Evolutionary conservation across 2,113 vertebrate genomes (phyloP).

Genomic region (Heterochromis multidens): DNA sequence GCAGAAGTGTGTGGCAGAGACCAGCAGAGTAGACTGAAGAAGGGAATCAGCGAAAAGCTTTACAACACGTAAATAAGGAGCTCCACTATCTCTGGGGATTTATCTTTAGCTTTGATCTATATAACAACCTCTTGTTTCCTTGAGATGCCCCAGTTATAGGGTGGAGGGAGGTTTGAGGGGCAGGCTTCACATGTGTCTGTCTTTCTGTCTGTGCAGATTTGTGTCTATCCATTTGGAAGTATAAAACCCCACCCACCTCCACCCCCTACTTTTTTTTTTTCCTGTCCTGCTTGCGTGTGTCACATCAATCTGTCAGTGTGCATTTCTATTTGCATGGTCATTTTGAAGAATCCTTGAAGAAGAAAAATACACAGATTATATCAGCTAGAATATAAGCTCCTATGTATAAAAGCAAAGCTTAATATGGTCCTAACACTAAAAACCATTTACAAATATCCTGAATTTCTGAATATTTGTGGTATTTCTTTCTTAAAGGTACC

Average conservation of each 20-base stretch:
- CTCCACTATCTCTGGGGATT: slow-evolving; percentile 35
- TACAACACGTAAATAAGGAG: slow-evolving; percentile 19
- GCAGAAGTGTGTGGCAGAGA: neutral
- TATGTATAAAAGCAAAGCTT: neutral
- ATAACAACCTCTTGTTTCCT: slow-evolving; percentile 30
- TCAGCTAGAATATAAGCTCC: neutral
- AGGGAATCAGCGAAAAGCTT: slow-evolving; percentile 2
- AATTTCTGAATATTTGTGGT: neutral
- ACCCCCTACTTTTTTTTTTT: neutral
- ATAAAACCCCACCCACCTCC: neutral
- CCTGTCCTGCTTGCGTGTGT: neutral
- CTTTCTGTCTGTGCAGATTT: neutral
- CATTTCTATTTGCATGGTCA: neutral
- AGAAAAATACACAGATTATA: neutral
- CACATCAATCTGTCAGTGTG: neutral
- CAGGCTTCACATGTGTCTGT: neutral
- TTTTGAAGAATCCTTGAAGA: neutral
- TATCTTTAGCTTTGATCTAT: slow-evolving; percentile 55
- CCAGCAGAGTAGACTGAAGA: neutral
- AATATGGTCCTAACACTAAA: neutral
- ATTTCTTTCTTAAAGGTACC: neutral
- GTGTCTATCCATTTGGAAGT: neutral
- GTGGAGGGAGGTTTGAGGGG: neutral
- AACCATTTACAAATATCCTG: neutral
- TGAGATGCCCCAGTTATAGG: slow-evolving; percentile 37